phyloP scores from a whole-genome alignment of 2,113 vertebrate genomes.

The Martes martes region DNA sequence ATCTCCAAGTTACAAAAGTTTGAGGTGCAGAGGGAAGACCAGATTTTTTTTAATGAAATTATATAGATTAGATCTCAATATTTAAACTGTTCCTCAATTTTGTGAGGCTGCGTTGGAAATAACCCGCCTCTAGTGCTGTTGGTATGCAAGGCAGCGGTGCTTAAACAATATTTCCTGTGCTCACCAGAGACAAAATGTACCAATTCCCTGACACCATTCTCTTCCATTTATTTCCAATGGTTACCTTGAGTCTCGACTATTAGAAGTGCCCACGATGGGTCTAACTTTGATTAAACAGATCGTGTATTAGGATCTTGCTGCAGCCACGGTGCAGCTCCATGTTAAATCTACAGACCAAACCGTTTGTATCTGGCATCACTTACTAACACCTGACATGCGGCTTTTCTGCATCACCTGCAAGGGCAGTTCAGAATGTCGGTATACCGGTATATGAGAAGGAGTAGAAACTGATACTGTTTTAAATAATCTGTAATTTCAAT shows the following conservation, averaged over 20 bases:
- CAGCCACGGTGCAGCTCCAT: slow-evolving; percentile 80
- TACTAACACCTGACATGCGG: slow-evolving; percentile 81
- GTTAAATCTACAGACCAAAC: slow-evolving; percentile 81
- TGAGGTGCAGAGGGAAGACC: slow-evolving; percentile 88
- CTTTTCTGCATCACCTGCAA: slow-evolving; percentile 78
- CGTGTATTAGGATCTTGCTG: slow-evolving; percentile 78
- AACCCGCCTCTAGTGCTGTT: slow-evolving; percentile 86
- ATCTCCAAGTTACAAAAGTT: slow-evolving; percentile 82
- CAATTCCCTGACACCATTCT: slow-evolving; percentile 78
- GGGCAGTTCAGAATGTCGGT: slow-evolving; percentile 82
- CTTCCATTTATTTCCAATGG: slow-evolving; percentile 78
- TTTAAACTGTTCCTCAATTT: slow-evolving; percentile 95
- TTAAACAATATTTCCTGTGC: slow-evolving; percentile 82
- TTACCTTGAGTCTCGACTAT: slow-evolving; percentile 79
- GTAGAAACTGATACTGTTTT: slow-evolving; percentile 85
- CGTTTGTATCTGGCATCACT: slow-evolving; percentile 76
- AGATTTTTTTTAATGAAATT: slow-evolving; percentile 83
- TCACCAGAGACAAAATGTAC: slow-evolving; percentile 78
- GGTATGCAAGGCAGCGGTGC: slow-evolving; percentile 92
- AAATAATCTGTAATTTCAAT: slow-evolving; percentile 88
- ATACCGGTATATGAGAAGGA: slow-evolving; percentile 81
- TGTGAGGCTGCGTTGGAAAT: slow-evolving; percentile 94
- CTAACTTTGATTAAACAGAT: slow-evolving; percentile 79
- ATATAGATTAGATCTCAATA: slow-evolving; percentile 89
- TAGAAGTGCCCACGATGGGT: slow-evolving; percentile 76